phyloP scores from a whole-genome alignment of 2,888 invertebrate species.

The Flexamia atlantica region DNA sequence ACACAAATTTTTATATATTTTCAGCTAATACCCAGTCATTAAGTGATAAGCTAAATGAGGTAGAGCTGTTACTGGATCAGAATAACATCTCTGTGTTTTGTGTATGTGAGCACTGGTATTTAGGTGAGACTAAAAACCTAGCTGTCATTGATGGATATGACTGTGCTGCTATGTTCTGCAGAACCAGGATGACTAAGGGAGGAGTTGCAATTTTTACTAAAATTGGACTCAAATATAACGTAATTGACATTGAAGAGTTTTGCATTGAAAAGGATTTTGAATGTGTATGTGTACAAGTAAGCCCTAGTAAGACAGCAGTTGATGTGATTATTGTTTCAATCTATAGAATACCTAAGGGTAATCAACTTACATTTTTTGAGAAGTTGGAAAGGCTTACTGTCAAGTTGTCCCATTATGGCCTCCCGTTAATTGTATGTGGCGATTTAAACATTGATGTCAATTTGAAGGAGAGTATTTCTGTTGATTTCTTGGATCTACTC shows the following conservation, averaged over 20 bases:
- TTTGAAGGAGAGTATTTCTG: too few species aligned
- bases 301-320: too few species aligned
- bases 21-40: conserved; percentile 31
- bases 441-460: too few species aligned
- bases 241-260: background rate
- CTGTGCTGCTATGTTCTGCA: conserved; percentile 17
- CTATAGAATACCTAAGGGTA: too few species aligned
- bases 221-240: background rate
- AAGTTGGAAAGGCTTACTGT: too few species aligned
- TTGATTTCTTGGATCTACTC: background rate
- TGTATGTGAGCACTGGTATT: background rate
- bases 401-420: too few species aligned
- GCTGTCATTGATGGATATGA: conserved; percentile 12
- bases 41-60: background rate
- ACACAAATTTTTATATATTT: background rate
- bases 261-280: conserved; percentile 3
- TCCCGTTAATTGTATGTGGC: too few species aligned
- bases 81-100: conserved; percentile 14
- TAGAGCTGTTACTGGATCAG: background rate
- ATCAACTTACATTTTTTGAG: too few species aligned
- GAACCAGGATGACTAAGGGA: background rate
- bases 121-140: background rate
- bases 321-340: background rate
- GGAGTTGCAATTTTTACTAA: conserved; percentile 12
- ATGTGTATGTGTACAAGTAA: background rate